Conservation (phyloP, 2,888 invertebrate genomes). For the Mythimna loreyi region DNA sequence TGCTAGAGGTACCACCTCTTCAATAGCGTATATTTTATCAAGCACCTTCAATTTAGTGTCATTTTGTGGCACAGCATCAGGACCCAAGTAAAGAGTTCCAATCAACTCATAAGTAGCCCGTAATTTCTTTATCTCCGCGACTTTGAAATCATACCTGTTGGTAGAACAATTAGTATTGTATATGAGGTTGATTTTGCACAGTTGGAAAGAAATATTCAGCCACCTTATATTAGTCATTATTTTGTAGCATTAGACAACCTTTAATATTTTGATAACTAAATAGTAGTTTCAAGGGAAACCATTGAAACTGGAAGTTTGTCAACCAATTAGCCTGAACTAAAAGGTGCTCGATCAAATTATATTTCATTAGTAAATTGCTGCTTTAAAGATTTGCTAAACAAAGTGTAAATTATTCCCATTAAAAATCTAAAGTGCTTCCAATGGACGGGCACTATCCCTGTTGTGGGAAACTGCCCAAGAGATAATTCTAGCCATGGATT, state of each 20-base stretch:
- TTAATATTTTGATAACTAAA: too few relatives aligned
- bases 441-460: too few relatives aligned
- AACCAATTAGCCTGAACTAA: too few relatives aligned
- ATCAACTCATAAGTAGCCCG: conserved; percentile 82
- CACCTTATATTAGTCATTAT: not conserved
- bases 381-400: too few relatives aligned
- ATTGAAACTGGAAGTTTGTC: too few relatives aligned
- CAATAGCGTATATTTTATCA: conserved; percentile 93
- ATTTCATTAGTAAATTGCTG: too few relatives aligned
- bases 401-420: too few relatives aligned
- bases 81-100: conserved; percentile 92
- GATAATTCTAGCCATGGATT: too few relatives aligned
- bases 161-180: not conserved
- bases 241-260: not conserved
- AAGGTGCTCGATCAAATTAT: too few relatives aligned
- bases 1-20: conserved; percentile 84
- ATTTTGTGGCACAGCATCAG: conserved; percentile 89
- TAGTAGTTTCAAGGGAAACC: too few relatives aligned
- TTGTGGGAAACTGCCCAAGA: too few relatives aligned
- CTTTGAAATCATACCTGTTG: conserved; percentile 90
- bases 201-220: not conserved
- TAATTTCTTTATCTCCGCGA: conserved; percentile 85
- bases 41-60: conserved; percentile 90
- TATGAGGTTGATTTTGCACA: not conserved
- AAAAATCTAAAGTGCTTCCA: too few relatives aligned